phyloP scores from a whole-genome alignment of 1,140 invertebrate genomes.

The Hycleus cichorii region DNA sequence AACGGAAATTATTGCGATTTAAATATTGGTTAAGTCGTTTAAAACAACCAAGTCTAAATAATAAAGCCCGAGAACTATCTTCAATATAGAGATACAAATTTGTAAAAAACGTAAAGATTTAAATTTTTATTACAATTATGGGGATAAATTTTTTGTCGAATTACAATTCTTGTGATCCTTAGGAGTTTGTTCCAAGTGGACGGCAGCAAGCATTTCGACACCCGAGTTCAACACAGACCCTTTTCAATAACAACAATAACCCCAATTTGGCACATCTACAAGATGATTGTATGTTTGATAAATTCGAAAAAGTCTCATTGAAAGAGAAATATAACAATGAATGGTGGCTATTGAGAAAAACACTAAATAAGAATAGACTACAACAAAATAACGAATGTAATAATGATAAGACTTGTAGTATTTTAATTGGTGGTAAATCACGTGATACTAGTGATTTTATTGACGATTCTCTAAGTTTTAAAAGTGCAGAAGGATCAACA shows the following conservation, averaged over 20 bases:
- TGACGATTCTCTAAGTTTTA: slow-evolving; percentile 26
- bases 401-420: neutral
- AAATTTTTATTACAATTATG: too few relatives aligned
- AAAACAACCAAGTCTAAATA: too few relatives aligned
- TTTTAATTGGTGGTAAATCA: neutral
- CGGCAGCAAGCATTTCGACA: slow-evolving; percentile 70
- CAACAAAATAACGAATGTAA: neutral
- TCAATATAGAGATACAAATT: too few relatives aligned
- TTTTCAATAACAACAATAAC: slow-evolving; percentile 22
- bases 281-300: slow-evolving; percentile 55
- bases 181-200: slow-evolving; percentile 87
- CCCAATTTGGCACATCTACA: slow-evolving; percentile 34
- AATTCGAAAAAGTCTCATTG: slow-evolving; percentile 65
- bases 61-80: too few relatives aligned
- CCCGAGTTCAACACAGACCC: slow-evolving; percentile 55
- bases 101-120: too few relatives aligned
- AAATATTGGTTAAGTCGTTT: too few relatives aligned
- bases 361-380: slow-evolving; percentile 9
- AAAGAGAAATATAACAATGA: slow-evolving; percentile 53
- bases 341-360: slow-evolving; percentile 62
- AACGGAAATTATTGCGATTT: neutral
- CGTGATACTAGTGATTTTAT: slow-evolving; percentile 14
- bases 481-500: slow-evolving; percentile 14
- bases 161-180: slow-evolving; percentile 16
- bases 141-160: too few relatives aligned